Base-by-base conservation (phyloP, 2,113 vertebrate species). In the Alces alces region DNA sequence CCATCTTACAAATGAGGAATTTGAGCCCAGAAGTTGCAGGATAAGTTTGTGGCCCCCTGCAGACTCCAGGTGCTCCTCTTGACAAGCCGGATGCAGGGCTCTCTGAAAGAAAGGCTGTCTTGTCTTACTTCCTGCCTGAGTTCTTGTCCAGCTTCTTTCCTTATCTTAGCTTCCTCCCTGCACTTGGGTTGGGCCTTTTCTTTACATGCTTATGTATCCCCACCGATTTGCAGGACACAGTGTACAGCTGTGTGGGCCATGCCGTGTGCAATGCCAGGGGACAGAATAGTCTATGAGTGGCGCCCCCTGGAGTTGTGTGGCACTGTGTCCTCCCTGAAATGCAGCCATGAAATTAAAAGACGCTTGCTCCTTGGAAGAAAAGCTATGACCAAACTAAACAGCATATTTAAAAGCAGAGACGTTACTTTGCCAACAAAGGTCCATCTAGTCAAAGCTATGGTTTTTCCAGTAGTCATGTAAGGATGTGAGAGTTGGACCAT, bases 1-100 rank as follows among this genome's bases (percentile, higher is more conserved):
- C 28, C 28, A 16, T 70, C 86, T 76, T 43, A 70, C 89, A 94
- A 50, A 55, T 33, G 79, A 93, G 58, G 43, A 80, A 39, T 17
- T 52, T 16, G 54, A 64, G 55, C 80, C 39, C 2, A 43, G 25
- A 55, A 70, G 76, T 19, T 9, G 1, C 39, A 70, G 9, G 33
- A 43, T 50, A 57, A 58, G 13, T 84, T 30, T 17, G n/a, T 58
- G 39, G 14, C 33, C 7, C 11, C 13, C 50, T 36, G 13, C 30
- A 30, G 55, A 21, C 1, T 79, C 27, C 55, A 52, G 12, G 15
- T 87, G n/a, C 87, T 85, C 36, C 64, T 55, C 55, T 2, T 1
- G 25, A 89, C 33, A 66, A 80, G 79, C 58, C 2, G 0, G 6
- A 33, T 14, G 6, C 66, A 43, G 58, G 15, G 45, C 39, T 82